Percentiles rank a stretch among this genome's conserved stretches.
Evolutionary conservation across 2,113 vertebrate genomes (phyloP).

Genomic region (Ictalurus punctatus): DNA sequence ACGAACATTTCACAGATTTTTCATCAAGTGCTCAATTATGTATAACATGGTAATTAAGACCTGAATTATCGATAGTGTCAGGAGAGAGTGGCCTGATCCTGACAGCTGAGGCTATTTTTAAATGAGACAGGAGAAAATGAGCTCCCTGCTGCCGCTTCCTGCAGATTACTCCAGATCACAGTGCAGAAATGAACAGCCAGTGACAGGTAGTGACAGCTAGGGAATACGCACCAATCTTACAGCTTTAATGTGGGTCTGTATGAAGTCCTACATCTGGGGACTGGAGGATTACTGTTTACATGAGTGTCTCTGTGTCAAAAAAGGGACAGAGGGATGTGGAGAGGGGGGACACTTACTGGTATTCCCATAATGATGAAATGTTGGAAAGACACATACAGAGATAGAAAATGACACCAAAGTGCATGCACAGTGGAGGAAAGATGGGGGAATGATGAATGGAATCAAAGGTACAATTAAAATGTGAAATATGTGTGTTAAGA

Average conservation of each 20-base stretch:
- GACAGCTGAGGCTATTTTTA: conserved; percentile 57
- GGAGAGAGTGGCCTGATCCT: conserved; percentile 37
- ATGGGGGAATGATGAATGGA: neutral
- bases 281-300: conserved; percentile 38
- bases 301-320: conserved; percentile 23
- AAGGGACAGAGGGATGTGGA: neutral
- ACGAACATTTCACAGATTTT: conserved; percentile 48
- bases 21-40: conserved; percentile 56
- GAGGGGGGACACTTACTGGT: neutral
- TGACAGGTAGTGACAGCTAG: conserved; percentile 47
- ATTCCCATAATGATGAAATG: conserved; percentile 27
- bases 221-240: conserved; percentile 23
- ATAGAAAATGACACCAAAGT: neutral
- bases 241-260: conserved; percentile 30
- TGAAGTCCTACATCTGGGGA: neutral
- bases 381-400: neutral
- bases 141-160: conserved; percentile 37
- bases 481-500: neutral
- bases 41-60: conserved; percentile 54
- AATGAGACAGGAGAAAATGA: conserved; percentile 45
- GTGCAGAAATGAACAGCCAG: conserved; percentile 46
- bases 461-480: neutral
- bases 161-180: conserved; percentile 49
- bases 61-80: conserved; percentile 54
- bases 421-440: neutral